These are phyloP conservation scores for Neoaliturus tenellus DNA, from an alignment of 2,888 invertebrate genomes.

Conservation along the genomic window DNA sequence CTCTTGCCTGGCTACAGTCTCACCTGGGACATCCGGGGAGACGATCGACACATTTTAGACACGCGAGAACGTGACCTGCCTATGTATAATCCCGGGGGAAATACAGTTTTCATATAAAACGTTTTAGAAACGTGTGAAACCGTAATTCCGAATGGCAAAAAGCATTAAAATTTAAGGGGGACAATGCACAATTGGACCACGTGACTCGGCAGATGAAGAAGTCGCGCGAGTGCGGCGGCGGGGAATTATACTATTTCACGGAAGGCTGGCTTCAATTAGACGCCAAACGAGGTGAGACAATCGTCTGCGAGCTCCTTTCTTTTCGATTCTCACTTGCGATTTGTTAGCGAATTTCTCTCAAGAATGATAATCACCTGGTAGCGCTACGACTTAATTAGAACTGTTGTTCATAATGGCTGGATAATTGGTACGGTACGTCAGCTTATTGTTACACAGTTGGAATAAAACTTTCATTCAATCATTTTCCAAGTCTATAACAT, in stretches of 20 bases:
- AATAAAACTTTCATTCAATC: too few relatives aligned
- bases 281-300: constrained; percentile 7
- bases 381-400: neutral
- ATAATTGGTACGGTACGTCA: too few relatives aligned
- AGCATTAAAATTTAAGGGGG: neutral
- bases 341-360: neutral
- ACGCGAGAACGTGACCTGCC: too few relatives aligned
- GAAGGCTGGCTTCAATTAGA: constrained; percentile 9
- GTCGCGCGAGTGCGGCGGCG: neutral
- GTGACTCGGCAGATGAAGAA: neutral
- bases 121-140: neutral
- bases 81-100: too few relatives aligned
- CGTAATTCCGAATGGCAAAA: neutral
- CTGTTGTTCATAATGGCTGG: neutral
- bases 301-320: neutral
- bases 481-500: too few relatives aligned
- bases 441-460: too few relatives aligned
- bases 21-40: too few relatives aligned
- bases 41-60: too few relatives aligned
- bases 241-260: constrained; percentile 31
- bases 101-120: neutral
- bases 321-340: neutral
- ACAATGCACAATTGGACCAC: neutral
- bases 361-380: neutral
- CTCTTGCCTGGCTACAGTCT: neutral